A percentile compares a stretch with the other conserved stretches of the same genome.
Conservation (phyloP, 1,140 invertebrate species). For the Coptotermes formosanus region DNA sequence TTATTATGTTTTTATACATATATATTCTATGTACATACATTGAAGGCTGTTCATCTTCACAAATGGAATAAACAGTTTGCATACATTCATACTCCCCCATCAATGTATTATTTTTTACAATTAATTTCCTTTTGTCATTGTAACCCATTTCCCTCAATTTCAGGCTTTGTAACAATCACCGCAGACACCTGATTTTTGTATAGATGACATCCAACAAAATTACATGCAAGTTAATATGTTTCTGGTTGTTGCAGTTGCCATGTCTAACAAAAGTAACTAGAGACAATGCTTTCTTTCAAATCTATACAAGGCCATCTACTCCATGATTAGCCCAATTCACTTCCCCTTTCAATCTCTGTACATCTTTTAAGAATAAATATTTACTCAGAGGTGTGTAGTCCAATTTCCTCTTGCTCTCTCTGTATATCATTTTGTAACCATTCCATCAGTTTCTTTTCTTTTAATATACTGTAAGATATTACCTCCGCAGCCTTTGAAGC, state of each 20-base stretch:
- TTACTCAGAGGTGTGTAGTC: background rate
- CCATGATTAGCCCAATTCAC: background rate
- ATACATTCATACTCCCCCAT: background rate
- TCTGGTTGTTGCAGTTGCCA: background rate
- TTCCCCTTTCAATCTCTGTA: background rate
- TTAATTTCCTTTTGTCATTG: slow-evolving; percentile 6
- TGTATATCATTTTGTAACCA: slow-evolving; percentile 1
- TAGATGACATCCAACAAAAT: background rate
- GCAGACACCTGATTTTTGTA: background rate
- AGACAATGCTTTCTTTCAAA: slow-evolving; percentile 10
- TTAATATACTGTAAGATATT: slow-evolving; percentile 30
- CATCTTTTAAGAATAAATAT: slow-evolving; percentile 1
- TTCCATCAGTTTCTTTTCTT: slow-evolving; percentile 5
- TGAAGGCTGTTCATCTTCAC: slow-evolving; percentile 9
- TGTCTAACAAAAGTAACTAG: background rate
- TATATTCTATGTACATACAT: background rate
- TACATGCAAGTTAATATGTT: slow-evolving; percentile 7
- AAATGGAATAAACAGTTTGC: background rate
- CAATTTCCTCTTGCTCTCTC: slow-evolving; percentile 15
- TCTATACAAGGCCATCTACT: slow-evolving; percentile 18
- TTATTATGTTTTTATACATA: background rate
- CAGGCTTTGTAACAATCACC: background rate
- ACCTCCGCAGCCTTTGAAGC: slow-evolving; percentile 37
- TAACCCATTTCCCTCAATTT: slow-evolving; percentile 9
- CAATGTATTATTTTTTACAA: background rate